Percentiles rank a stretch among this genome's conserved stretches.
Conservation (phyloP, 2,113 vertebrate genomes). For the Thamnaconus septentrionalis region DNA sequence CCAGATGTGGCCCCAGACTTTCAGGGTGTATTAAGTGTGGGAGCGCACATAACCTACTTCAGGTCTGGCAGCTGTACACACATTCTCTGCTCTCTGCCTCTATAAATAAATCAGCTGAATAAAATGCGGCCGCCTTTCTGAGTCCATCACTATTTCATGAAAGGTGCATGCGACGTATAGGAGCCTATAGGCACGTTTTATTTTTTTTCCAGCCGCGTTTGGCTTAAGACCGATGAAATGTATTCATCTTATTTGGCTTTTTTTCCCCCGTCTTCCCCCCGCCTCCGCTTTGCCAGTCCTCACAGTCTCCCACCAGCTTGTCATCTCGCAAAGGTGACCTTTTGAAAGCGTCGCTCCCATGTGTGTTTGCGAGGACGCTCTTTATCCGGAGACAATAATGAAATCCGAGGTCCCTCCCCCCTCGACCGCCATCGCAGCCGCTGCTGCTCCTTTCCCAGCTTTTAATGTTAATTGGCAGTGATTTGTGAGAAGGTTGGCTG, state of each 20-base stretch:
- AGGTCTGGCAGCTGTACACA: slow-evolving; percentile 58
- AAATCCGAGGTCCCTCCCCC: slow-evolving; percentile 50
- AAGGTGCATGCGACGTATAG: slow-evolving; percentile 12
- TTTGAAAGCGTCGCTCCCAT: slow-evolving; percentile 45
- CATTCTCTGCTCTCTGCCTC: slow-evolving; percentile 34
- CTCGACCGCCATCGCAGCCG: too few relatives aligned
- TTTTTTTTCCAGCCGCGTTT: not conserved
- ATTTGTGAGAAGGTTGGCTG: slow-evolving; percentile 24
- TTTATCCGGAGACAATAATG: slow-evolving; percentile 53
- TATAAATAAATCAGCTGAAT: slow-evolving; percentile 48
- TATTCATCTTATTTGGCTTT: slow-evolving; percentile 26
- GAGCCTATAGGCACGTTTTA: not conserved
- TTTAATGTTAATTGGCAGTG: slow-evolving; percentile 61
- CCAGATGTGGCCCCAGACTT: slow-evolving; percentile 57
- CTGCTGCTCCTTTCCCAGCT: slow-evolving; percentile 26
- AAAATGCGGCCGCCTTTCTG: slow-evolving; percentile 13
- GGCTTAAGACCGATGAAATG: not conserved
- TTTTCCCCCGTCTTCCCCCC: slow-evolving; percentile 40
- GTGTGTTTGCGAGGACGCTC: slow-evolving; percentile 37
- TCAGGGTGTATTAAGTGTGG: slow-evolving; percentile 51
- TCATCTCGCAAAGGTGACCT: slow-evolving; percentile 61
- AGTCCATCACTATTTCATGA: slow-evolving; percentile 44
- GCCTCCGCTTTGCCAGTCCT: too few relatives aligned
- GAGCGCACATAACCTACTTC: slow-evolving; percentile 61
- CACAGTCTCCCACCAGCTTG: slow-evolving; percentile 14